phyloP scores from a whole-genome alignment of 2,888 invertebrate genomes.

The Eupithecia inturbata region DNA sequence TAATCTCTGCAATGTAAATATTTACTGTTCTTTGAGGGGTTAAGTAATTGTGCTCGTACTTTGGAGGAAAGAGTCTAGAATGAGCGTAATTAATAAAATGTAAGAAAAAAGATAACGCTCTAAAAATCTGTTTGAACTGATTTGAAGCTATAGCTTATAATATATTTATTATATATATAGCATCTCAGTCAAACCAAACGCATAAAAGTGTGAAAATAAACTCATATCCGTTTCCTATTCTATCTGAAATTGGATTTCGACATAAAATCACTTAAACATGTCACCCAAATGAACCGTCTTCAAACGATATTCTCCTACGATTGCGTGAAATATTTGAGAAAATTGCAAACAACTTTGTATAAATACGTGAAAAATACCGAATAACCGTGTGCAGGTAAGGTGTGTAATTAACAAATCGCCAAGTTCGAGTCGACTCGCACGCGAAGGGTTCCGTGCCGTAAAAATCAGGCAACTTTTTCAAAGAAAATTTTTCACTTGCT shows the following conservation, averaged over 20 bases:
- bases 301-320: neutral
- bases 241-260: constrained; percentile 33
- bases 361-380: neutral
- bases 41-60: constrained; percentile 4
- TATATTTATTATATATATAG: too few species aligned
- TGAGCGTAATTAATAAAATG: neutral
- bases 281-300: constrained; percentile 16
- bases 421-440: too few species aligned
- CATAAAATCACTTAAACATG: constrained; percentile 19
- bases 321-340: neutral
- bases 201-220: constrained; percentile 29
- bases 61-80: neutral
- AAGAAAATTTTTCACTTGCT: too few species aligned
- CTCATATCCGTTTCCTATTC: constrained; percentile 28
- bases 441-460: too few species aligned
- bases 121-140: neutral
- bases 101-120: neutral
- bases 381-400: neutral
- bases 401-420: neutral
- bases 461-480: too few species aligned
- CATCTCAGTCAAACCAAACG: neutral
- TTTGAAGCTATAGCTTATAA: neutral
- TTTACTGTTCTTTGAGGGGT: constrained; percentile 6
- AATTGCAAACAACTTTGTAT: neutral
- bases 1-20: constrained; percentile 15